These are phyloP conservation scores for Dromaius novaehollandiae DNA, from an alignment of 2,113 vertebrate species.

Conservation along the genomic window DNA sequence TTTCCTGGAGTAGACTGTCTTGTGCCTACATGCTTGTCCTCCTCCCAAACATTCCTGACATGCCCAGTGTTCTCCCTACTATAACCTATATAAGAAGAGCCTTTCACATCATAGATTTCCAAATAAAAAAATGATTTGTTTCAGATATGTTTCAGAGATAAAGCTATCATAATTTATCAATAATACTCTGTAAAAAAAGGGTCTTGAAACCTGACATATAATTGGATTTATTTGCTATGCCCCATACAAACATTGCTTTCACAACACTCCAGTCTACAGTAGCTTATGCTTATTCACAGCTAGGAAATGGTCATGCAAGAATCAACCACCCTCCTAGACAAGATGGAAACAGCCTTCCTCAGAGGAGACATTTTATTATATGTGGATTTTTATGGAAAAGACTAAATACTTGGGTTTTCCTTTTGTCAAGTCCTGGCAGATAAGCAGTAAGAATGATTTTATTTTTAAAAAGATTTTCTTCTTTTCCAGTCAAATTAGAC, in stretches of 20 bases:
- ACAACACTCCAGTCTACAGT: background rate
- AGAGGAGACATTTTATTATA: background rate
- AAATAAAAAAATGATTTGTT: background rate
- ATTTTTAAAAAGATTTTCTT: background rate
- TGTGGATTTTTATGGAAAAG: background rate
- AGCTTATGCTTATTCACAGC: background rate
- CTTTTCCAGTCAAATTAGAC: background rate
- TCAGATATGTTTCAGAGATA: background rate
- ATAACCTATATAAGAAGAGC: background rate
- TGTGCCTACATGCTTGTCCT: background rate
- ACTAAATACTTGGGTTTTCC: background rate
- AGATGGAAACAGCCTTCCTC: background rate
- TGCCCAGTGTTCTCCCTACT: background rate
- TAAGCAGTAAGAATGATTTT: background rate
- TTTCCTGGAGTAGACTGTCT: background rate
- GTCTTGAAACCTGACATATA: background rate
- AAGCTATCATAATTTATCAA: background rate
- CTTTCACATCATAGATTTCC: background rate
- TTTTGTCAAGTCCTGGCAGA: background rate
- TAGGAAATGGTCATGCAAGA: background rate
- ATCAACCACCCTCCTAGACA: background rate
- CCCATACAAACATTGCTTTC: background rate
- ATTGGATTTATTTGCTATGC: background rate
- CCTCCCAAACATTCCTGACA: background rate
- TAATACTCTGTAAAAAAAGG: background rate